Evolutionary conservation across 2,888 invertebrate species (phyloP), one percentile per base, ranked within the genome.

Genomic region (Drosophila ustulata): DNA sequence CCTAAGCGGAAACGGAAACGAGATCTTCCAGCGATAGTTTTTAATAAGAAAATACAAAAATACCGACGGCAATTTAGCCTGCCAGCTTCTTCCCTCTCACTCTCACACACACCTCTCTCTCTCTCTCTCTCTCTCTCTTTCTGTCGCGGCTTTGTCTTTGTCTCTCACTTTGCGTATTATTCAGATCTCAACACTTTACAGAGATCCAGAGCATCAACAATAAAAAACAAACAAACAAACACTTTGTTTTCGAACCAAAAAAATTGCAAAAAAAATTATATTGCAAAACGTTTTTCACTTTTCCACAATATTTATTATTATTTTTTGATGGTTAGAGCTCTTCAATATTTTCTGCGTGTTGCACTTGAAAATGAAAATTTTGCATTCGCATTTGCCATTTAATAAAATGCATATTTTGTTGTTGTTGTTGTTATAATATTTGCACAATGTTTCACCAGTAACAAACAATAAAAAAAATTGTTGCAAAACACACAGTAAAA

Each of bases 401-500:
- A 23, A 43, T n/a, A 28, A 39, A 28, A 53, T 32, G 2, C 1
- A 45, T 23, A 55, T 32, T 13, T 43, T 50, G 32, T 30, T 18
- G 3, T 34, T 37, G 37, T n/a, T 8, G 9, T 34, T 46, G 57
- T 46, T 47, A 28, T n/a, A 56, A 52, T 57, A 32, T 41, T 67
- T 68, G 56, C 75, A 77, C 58, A 23, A 52, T 45, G 34, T 1
- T 18, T 18, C 77, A 75, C 61, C n/a, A 45, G 32, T n/a, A 43
- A 37, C 37, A 37, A 37, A 37, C 37, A 37, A n/a, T 37, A 37
- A 59, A 63, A 75, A 75, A 79, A 78, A 57, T 9, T 1, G 37
- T 11, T 37, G 37, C 50, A 58, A 50, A 26, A 49, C 62, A 13
- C 76, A 75, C 75, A 75, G 37, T 6, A 75, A 75, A 75, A 76